Percentiles rank a stretch among this genome's conserved stretches.
These are phyloP conservation scores for Bufo gargarizans DNA, from an alignment of 2,113 vertebrate genomes.

Conservation along the genomic window DNA sequence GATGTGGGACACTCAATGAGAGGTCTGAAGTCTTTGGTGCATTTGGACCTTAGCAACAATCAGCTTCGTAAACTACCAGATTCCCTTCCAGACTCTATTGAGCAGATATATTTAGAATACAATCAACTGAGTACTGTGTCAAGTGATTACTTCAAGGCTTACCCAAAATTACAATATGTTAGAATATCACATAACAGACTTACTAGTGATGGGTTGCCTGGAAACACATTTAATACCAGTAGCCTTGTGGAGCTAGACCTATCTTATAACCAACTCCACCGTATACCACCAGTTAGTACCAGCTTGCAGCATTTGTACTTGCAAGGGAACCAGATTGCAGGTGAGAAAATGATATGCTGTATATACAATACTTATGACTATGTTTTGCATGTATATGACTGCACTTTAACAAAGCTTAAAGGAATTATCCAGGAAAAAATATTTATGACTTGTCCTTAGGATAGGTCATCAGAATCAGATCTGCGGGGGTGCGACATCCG, in stretches of 20 bases:
- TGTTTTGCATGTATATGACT: no score
- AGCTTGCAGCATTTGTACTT: slow-evolving; percentile 93
- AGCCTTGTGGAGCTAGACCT: slow-evolving; percentile 93
- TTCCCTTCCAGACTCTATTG: slow-evolving; percentile 80
- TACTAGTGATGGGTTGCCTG: slow-evolving; percentile 85
- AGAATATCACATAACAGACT: slow-evolving; percentile 89
- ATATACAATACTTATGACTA: no score
- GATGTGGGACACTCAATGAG: slow-evolving; percentile 82
- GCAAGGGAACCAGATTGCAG: slow-evolving; percentile 93
- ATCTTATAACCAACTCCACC: slow-evolving; percentile 92
- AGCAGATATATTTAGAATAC: slow-evolving; percentile 92
- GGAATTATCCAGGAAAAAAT: no score
- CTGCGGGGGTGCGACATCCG: no score
- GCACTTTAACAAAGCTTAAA: no score
- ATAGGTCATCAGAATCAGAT: no score
- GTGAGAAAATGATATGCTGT: slow-evolving; percentile 69
- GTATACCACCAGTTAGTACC: slow-evolving; percentile 87
- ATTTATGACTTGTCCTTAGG: no score
- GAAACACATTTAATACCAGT: slow-evolving; percentile 89
- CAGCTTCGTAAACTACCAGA: slow-evolving; percentile 86
- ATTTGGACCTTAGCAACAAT: slow-evolving; percentile 89
- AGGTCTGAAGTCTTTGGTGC: slow-evolving; percentile 80
- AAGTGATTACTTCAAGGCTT: slow-evolving; percentile 78
- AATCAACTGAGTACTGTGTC: slow-evolving; percentile 87
- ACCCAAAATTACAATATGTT: slow-evolving; percentile 85